Percentiles rank a stretch among this genome's conserved stretches.
Evolutionary conservation across 2,113 vertebrate genomes (phyloP).

Genomic region (Sapajus apella): DNA sequence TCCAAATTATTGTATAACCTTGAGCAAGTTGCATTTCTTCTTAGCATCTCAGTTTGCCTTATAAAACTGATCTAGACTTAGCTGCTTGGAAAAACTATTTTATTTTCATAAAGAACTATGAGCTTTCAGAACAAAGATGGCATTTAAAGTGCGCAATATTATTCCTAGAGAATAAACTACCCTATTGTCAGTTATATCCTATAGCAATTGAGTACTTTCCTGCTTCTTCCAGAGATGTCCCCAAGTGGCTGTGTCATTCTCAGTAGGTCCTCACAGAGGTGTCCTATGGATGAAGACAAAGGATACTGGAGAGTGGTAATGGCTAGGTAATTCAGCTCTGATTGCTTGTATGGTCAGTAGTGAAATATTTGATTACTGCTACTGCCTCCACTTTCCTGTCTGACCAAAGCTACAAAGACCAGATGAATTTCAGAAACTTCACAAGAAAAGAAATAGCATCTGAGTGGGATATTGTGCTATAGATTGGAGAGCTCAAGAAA

Average conservation of each 20-base stretch:
- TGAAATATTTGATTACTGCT: not conserved
- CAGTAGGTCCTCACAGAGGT: not conserved
- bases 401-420: not conserved
- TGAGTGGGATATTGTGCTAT: not conserved
- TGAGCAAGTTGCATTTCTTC: conserved; percentile 3
- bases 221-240: not conserved
- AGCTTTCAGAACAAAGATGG: conserved; percentile 8
- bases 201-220: not conserved
- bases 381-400: not conserved
- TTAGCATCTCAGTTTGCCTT: not conserved
- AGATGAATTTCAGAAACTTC: conserved; percentile 11
- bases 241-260: not conserved
- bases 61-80: not conserved
- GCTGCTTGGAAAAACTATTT: not conserved
- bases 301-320: not conserved
- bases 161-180: not conserved
- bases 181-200: not conserved
- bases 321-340: not conserved
- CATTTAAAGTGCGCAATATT: not conserved
- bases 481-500: not conserved
- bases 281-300: not conserved
- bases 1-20: not conserved
- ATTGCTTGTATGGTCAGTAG: not conserved
- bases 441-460: not conserved
- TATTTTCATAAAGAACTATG: conserved; percentile 24